phyloP scores from a whole-genome alignment of 2,113 vertebrate genomes.

The Scomber japonicus region DNA sequence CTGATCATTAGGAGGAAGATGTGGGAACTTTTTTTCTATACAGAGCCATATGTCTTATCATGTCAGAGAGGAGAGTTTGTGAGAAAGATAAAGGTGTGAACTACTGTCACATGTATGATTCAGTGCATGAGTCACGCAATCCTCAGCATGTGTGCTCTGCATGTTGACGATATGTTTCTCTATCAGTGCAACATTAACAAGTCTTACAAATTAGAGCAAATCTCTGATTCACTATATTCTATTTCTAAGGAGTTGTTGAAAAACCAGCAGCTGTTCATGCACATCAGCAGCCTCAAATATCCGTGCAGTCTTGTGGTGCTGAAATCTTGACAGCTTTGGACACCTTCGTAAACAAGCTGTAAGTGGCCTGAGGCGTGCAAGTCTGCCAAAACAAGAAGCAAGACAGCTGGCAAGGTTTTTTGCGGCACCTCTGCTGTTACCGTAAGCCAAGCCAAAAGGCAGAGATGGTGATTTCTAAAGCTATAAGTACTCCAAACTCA shows the following conservation, averaged over 20 bases:
- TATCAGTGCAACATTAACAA: neutral
- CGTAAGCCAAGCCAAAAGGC: slow-evolving; percentile 53
- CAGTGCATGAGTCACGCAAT: neutral
- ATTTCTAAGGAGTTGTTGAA: slow-evolving; percentile 18
- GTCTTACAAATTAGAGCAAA: neutral
- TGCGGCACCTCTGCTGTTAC: slow-evolving; percentile 54
- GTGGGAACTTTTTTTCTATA: slow-evolving; percentile 9
- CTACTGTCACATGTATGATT: neutral
- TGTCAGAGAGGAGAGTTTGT: neutral
- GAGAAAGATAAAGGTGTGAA: neutral
- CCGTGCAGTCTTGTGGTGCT: neutral
- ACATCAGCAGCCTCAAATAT: slow-evolving; percentile 35
- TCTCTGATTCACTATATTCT: neutral
- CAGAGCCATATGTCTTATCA: neutral
- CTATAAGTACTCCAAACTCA: slow-evolving; percentile 18
- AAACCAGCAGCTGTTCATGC: slow-evolving; percentile 25
- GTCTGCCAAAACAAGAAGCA: slow-evolving; percentile 58
- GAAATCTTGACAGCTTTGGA: slow-evolving; percentile 60
- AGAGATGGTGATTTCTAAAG: slow-evolving; percentile 31
- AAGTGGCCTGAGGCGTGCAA: slow-evolving; percentile 54
- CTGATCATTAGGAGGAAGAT: slow-evolving; percentile 35
- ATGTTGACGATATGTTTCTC: slow-evolving; percentile 11
- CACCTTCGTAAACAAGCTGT: slow-evolving; percentile 67
- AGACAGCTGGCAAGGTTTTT: slow-evolving; percentile 68
- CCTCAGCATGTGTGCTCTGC: neutral